Percentiles rank a stretch among this genome's conserved stretches.
phyloP scores from a whole-genome alignment of 1,140 invertebrate species.

The Archivesica marissinica region DNA sequence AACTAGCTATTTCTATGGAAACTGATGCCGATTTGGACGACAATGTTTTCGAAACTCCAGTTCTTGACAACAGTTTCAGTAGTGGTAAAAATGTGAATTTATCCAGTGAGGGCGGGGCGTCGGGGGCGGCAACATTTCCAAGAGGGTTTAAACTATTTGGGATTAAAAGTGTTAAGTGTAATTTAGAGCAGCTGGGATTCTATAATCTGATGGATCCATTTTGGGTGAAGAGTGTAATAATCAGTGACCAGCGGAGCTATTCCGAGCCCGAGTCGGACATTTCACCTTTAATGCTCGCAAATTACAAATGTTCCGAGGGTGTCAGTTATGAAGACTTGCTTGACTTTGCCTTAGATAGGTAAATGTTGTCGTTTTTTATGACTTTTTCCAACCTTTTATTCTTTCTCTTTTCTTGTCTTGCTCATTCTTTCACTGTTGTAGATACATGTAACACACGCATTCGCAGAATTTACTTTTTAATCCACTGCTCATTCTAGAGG shows the following conservation, averaged over 20 bases:
- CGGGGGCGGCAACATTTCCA: conserved; percentile 69
- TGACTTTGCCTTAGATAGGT: conserved; percentile 92
- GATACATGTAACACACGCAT: too few relatives aligned
- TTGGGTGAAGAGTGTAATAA: conserved; percentile 76
- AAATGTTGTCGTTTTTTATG: conserved; percentile 71
- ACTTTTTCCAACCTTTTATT: conserved; percentile 23
- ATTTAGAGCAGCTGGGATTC: conserved; percentile 78
- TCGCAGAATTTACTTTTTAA: too few relatives aligned
- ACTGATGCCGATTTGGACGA: conserved; percentile 58
- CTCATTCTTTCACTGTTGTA: not conserved
- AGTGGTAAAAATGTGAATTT: conserved; percentile 38
- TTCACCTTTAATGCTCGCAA: conserved; percentile 76
- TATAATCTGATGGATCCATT: conserved; percentile 79
- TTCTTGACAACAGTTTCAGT: not conserved
- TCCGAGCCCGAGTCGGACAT: conserved; percentile 72
- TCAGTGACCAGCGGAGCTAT: conserved; percentile 68
- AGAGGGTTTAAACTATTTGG: conserved; percentile 69
- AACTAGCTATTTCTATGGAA: conserved; percentile 29
- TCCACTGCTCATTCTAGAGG: too few relatives aligned
- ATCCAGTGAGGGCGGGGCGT: conserved; percentile 58
- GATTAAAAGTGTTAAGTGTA: conserved; percentile 71
- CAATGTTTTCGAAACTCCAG: conserved; percentile 62
- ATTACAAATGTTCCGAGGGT: conserved; percentile 85
- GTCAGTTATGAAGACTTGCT: conserved; percentile 96
- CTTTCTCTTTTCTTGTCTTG: not conserved